phyloP scores from a whole-genome alignment of 2,797 vertebrate species.

The Champsocephalus esox region DNA sequence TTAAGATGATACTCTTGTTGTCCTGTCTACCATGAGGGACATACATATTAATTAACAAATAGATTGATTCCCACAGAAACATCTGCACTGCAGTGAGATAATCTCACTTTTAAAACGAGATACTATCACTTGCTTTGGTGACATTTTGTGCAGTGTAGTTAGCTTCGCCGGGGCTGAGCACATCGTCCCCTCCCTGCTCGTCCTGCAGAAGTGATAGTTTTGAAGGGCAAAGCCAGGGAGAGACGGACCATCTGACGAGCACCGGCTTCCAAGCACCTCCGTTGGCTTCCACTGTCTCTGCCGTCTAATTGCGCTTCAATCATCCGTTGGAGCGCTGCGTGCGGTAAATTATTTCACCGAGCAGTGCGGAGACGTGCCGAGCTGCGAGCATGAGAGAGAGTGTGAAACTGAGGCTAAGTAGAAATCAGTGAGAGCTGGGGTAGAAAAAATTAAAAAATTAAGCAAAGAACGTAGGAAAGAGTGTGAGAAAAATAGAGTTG shows the following conservation, averaged over 20 bases:
- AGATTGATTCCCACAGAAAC: constrained; percentile 8
- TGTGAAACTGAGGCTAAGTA: constrained; percentile 49
- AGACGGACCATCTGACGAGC: constrained; percentile 81
- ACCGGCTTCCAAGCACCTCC: constrained; percentile 72
- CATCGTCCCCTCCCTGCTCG: constrained; percentile 25
- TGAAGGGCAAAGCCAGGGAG: constrained; percentile 83
- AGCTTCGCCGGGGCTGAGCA: constrained; percentile 15
- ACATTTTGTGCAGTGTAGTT: constrained; percentile 27
- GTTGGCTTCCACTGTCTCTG: constrained; percentile 82
- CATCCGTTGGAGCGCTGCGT: constrained; percentile 81
- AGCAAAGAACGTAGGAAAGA: constrained; percentile 25
- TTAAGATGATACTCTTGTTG: neutral
- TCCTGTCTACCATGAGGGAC: neutral
- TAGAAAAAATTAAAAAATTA: constrained; percentile 13
- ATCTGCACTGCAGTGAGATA: constrained; percentile 30
- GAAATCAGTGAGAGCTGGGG: constrained; percentile 51
- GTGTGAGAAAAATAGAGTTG: constrained; percentile 37
- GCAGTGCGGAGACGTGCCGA: constrained; percentile 72
- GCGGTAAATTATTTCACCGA: constrained; percentile 84
- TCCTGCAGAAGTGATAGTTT: constrained; percentile 75
- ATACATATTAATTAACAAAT: neutral
- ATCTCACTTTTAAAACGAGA: constrained; percentile 21
- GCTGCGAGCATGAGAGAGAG: constrained; percentile 59
- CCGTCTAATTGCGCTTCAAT: constrained; percentile 90
- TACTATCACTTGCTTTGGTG: neutral